Percentiles rank a stretch among this genome's conserved stretches.
Conservation (phyloP, 1,140 invertebrate species). For the Sminthurides bifidus region DNA sequence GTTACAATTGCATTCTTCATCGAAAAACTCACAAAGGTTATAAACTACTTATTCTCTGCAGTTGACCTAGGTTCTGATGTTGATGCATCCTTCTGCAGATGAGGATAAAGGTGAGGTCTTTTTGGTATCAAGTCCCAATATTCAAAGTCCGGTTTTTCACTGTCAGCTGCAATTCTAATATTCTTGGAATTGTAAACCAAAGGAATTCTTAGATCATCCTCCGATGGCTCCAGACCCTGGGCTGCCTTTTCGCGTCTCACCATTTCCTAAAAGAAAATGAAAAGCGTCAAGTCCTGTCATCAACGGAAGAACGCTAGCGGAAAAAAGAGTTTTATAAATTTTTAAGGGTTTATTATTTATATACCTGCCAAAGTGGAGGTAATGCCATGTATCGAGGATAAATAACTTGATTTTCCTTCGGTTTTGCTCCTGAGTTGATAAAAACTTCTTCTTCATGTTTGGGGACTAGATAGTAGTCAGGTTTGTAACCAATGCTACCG, state of each 20-base stretch:
- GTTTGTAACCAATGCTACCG: slow-evolving; percentile 7
- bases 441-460: slow-evolving; percentile 15
- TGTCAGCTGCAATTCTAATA: slow-evolving; percentile 9
- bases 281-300: neutral
- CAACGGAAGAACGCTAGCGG: neutral
- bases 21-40: no score
- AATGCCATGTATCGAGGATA: slow-evolving; percentile 9
- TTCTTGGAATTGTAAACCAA: slow-evolving; percentile 6
- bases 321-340: neutral
- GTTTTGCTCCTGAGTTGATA: slow-evolving; percentile 3
- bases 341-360: neutral
- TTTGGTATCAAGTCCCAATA: neutral
- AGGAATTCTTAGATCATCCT: neutral
- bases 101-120: neutral
- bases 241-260: neutral
- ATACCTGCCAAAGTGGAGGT: slow-evolving; percentile 20
- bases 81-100: slow-evolving; percentile 2
- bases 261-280: slow-evolving; percentile 4
- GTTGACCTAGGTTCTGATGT: no score
- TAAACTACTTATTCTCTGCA: no score
- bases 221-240: neutral
- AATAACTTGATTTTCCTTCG: neutral
- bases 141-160: slow-evolving; percentile 13
- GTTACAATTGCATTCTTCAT: no score
- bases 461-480: slow-evolving; percentile 16